phyloP scores from a whole-genome alignment of 2,797 vertebrate species.

The Hozukius guyotensis region DNA sequence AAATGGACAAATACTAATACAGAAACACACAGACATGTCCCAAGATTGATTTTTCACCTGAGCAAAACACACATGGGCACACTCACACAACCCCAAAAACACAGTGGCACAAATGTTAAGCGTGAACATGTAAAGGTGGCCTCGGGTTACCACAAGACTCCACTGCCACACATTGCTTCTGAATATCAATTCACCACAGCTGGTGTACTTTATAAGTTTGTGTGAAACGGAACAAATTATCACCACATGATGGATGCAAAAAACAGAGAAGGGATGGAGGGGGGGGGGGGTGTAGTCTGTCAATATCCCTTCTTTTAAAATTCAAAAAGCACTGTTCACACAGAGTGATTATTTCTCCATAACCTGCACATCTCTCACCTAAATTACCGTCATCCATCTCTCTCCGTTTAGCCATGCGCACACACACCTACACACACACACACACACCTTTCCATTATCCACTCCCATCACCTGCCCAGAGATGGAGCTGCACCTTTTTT shows the following conservation, averaged over 20 bases:
- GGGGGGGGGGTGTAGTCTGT: conserved; percentile 4
- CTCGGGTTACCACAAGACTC: background rate
- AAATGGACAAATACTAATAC: background rate
- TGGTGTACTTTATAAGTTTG: background rate
- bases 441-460: conserved; percentile 18
- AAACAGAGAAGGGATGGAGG: background rate
- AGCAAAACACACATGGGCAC: background rate
- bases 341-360: conserved; percentile 70
- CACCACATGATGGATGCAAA: conserved; percentile 20
- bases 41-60: background rate
- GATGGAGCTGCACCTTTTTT: conserved; percentile 48
- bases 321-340: conserved; percentile 57
- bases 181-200: conserved; percentile 1
- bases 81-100: background rate
- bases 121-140: background rate
- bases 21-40: background rate
- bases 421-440: background rate
- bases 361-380: conserved; percentile 71
- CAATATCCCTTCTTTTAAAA: conserved; percentile 47
- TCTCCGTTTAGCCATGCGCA: conserved; percentile 42
- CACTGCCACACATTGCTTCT: background rate
- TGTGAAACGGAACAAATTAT: conserved; percentile 30
- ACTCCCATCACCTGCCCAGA: conserved; percentile 56
- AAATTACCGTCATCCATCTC: conserved; percentile 79
- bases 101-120: background rate